A percentile compares a stretch with the other conserved stretches of the same genome.
These are phyloP conservation scores for Furnarius figulus DNA, from an alignment of 2,113 vertebrate genomes.

Conservation along the genomic window DNA sequence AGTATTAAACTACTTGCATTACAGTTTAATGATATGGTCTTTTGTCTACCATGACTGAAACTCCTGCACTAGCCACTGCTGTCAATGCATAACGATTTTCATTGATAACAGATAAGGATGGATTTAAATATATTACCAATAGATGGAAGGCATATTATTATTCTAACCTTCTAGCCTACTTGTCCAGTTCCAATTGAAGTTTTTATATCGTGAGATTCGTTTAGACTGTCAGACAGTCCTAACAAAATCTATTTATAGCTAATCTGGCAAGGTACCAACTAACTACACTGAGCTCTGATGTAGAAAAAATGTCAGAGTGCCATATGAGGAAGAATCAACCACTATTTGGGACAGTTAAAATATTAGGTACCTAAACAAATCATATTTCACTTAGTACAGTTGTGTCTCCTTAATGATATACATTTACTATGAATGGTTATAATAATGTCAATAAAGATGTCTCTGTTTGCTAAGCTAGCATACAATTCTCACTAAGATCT, in stretches of 20 bases:
- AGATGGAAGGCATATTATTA: background rate
- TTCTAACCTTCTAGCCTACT: background rate
- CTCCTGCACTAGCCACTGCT: background rate
- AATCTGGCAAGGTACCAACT: background rate
- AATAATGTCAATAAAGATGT: background rate
- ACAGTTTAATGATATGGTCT: background rate
- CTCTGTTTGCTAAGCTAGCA: slow-evolving; percentile 13
- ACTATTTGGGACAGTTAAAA: background rate
- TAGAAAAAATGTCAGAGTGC: background rate
- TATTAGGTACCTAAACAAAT: background rate
- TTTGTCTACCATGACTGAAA: background rate
- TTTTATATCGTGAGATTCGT: background rate
- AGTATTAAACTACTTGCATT: background rate
- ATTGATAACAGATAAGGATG: background rate
- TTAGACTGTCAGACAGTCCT: background rate
- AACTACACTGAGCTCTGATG: background rate
- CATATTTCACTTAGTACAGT: background rate
- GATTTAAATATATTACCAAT: background rate
- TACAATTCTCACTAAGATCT: slow-evolving; percentile 29
- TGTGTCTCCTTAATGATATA: background rate
- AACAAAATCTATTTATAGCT: background rate
- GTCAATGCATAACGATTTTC: background rate
- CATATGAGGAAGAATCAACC: background rate
- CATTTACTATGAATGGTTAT: background rate
- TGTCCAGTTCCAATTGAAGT: background rate